Conservation (phyloP, 1,140 invertebrate genomes). For the Telenomus remus region DNA sequence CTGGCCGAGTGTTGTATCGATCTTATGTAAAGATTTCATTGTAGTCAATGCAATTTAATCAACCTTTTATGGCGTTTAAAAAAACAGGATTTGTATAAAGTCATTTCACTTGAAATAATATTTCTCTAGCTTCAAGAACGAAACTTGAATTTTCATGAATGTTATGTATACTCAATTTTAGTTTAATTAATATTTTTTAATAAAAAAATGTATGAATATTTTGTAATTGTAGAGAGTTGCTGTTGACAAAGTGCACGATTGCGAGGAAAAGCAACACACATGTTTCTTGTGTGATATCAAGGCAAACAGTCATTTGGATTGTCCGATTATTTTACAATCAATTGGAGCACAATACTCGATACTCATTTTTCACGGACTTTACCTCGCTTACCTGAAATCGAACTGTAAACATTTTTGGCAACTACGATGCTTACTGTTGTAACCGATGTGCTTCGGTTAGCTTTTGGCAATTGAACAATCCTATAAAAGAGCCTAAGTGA, state of each 20-base stretch:
- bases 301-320: too few species aligned
- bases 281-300: too few species aligned
- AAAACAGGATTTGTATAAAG: not conserved
- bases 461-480: conserved; percentile 51
- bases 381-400: conserved; percentile 29
- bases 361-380: conserved; percentile 30
- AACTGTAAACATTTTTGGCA: conserved; percentile 54
- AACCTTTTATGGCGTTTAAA: conserved; percentile 30
- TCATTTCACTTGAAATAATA: too few species aligned
- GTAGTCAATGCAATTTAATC: conserved; percentile 34
- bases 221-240: too few species aligned
- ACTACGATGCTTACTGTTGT: conserved; percentile 36
- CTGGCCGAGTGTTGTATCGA: conserved; percentile 12
- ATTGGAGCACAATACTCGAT: conserved; percentile 32
- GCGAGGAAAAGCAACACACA: too few species aligned
- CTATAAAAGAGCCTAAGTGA: conserved; percentile 47
- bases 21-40: conserved; percentile 28
- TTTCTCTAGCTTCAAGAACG: too few species aligned
- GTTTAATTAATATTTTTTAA: too few species aligned
- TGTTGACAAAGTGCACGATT: too few species aligned
- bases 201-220: too few species aligned
- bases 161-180: too few species aligned
- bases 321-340: conserved; percentile 21
- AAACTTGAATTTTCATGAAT: too few species aligned
- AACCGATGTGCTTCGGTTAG: conserved; percentile 53